Conservation (phyloP, 2,113 vertebrate genomes). For the Indri indri region DNA sequence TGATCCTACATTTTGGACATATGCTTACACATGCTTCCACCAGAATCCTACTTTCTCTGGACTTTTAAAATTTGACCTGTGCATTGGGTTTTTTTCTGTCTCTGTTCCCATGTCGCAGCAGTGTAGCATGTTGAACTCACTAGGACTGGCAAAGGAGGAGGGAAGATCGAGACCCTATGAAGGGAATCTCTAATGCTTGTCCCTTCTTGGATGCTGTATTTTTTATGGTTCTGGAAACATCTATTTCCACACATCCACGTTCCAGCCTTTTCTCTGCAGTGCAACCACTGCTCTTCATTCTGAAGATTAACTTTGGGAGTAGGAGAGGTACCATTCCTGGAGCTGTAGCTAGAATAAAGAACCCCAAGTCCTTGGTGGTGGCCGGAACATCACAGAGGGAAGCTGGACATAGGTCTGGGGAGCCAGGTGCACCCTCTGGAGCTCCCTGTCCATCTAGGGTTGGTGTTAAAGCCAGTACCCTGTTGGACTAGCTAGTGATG, state of each 20-base stretch:
- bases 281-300: not conserved
- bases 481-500: not conserved
- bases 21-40: not conserved
- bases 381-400: not conserved
- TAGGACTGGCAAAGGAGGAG: slow-evolving; percentile 43
- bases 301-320: not conserved
- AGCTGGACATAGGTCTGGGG: not conserved
- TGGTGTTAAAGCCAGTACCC: not conserved
- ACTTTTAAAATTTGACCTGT: not conserved
- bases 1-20: not conserved
- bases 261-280: not conserved
- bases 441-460: not conserved
- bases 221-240: not conserved
- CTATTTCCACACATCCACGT: not conserved
- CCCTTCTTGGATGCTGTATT: not conserved
- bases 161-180: slow-evolving; percentile 62
- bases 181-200: not conserved
- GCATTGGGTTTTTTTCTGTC: slow-evolving; percentile 42
- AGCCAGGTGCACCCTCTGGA: not conserved
- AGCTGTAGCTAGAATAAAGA: not conserved
- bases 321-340: not conserved
- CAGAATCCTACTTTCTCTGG: not conserved
- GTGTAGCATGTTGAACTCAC: slow-evolving; percentile 53
- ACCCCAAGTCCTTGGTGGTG: not conserved
- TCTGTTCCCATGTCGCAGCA: slow-evolving; percentile 33